A percentile compares a stretch with the other conserved stretches of the same genome.
These are phyloP conservation scores for Xanthorhoe designata DNA, from an alignment of 2,888 invertebrate genomes.

Conservation along the genomic window DNA sequence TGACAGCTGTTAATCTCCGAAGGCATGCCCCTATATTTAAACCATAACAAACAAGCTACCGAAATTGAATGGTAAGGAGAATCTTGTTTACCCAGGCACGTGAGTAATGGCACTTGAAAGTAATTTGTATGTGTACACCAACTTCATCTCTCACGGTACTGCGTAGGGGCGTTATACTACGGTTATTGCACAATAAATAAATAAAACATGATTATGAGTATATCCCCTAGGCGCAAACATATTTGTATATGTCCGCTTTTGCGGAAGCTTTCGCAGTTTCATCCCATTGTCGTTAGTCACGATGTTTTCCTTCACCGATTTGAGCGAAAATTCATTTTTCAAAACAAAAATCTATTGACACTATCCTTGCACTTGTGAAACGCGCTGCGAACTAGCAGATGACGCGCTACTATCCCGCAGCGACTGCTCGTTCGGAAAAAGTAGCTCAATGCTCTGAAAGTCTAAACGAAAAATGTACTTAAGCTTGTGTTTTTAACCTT, in stretches of 20 bases:
- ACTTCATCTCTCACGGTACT: conserved; percentile 15
- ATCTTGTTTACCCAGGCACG: conserved; percentile 26
- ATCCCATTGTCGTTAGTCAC: conserved; percentile 20
- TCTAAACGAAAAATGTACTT: neutral
- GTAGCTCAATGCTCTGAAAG: too few species aligned
- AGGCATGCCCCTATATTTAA: conserved; percentile 6
- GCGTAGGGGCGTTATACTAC: neutral
- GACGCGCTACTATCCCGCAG: too few species aligned
- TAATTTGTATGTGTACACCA: conserved; percentile 21
- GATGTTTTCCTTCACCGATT: conserved; percentile 37
- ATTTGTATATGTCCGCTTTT: too few species aligned
- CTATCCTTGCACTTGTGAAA: too few species aligned
- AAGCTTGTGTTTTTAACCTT: conserved; percentile 8
- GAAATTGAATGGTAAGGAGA: conserved; percentile 25
- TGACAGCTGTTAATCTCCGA: neutral
- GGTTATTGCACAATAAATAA: neutral
- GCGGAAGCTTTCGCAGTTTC: too few species aligned
- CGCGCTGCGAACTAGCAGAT: too few species aligned
- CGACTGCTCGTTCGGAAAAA: too few species aligned
- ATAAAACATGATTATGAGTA: too few species aligned
- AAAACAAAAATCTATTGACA: too few species aligned
- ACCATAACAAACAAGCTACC: conserved; percentile 21
- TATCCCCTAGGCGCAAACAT: too few species aligned
- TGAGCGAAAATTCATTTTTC: too few species aligned
- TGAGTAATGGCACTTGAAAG: conserved; percentile 25